Evolutionary conservation across 2,797 vertebrate genomes (phyloP), one percentile per base, ranked within the genome.

Genomic region (Rhinogobio ventralis): DNA sequence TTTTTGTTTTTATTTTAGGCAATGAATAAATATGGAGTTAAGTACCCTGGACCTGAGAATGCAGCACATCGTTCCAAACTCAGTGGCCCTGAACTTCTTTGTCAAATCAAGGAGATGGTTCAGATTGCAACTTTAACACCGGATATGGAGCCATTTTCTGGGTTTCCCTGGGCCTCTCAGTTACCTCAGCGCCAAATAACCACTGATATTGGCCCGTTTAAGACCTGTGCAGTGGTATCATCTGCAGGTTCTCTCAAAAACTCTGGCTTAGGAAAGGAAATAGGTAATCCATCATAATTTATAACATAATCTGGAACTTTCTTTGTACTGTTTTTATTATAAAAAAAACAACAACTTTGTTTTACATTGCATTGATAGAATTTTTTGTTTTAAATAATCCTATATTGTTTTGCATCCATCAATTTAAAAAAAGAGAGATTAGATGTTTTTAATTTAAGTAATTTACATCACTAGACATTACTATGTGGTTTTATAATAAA

Each of bases 1-100:
- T 30, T 64, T 20, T 23, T 36, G 14, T 42, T 83, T 60, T 51
- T 2, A 60, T 83, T 79, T 49, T 83, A 95, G 95, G 92, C 95
- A 0, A 95, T 94, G 94, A 96, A 96, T 85, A 96, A 95, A 86
- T 96, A 95, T 4, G 94, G 93, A 0, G 95, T 96, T 1, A 57
- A 91, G 72, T 5, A 92, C 30, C 88, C 89, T 0, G 89, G 79
- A 1, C 87, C 82, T 0, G 88, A 90, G 0, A 88, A 81, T 0
- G 87, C 78, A 25, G 79, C 87, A 49, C 81, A 83, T 81, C 49
- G 74, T 3, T 91, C 79, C 0, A 93, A 92, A 79, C 87, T 92
- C 33, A 94, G 90, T 2, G 93, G 94, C 0, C 86, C 91, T 0
- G 84, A 94, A 87, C 94, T 96, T 2, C 93, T 96, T 55, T 96